Evolutionary conservation across 2,113 vertebrate genomes (phyloP).

Genomic region (Oreocharis arfaki): DNA sequence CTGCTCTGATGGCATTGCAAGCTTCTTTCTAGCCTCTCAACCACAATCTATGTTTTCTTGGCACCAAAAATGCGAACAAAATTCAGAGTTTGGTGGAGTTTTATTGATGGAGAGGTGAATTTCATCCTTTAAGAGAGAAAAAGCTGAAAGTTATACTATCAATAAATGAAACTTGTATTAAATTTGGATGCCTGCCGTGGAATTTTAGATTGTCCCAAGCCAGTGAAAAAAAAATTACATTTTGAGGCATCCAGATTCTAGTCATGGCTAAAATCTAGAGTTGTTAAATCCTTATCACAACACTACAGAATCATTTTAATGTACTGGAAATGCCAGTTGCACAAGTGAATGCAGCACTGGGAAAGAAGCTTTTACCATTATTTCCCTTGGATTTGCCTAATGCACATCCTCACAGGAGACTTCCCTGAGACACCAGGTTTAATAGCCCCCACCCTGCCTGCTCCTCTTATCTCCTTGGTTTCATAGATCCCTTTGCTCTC

Average conservation of each 20-base stretch:
- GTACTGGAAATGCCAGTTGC: accelerated
- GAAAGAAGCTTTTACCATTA: background rate
- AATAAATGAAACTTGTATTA: background rate
- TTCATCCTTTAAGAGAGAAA: background rate
- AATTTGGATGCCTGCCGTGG: background rate
- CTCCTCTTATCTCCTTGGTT: background rate
- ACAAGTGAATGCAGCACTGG: accelerated
- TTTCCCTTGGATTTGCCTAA: background rate
- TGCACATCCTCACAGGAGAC: background rate
- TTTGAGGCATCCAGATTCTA: background rate
- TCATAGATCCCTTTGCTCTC: background rate
- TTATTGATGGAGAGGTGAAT: background rate
- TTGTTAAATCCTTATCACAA: background rate
- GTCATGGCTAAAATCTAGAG: background rate
- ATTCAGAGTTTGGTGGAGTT: background rate
- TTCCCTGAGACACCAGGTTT: background rate
- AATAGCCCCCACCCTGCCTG: background rate
- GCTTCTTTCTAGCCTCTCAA: background rate
- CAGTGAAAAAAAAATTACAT: background rate
- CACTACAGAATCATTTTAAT: background rate
- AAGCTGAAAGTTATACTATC: background rate
- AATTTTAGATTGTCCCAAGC: background rate
- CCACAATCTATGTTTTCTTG: background rate
- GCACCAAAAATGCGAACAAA: background rate
- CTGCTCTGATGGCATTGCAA: background rate